Evolutionary conservation across 2,888 invertebrate species (phyloP), one percentile per base, ranked within the genome.

Genomic region (Ormyrus thymus): DNA sequence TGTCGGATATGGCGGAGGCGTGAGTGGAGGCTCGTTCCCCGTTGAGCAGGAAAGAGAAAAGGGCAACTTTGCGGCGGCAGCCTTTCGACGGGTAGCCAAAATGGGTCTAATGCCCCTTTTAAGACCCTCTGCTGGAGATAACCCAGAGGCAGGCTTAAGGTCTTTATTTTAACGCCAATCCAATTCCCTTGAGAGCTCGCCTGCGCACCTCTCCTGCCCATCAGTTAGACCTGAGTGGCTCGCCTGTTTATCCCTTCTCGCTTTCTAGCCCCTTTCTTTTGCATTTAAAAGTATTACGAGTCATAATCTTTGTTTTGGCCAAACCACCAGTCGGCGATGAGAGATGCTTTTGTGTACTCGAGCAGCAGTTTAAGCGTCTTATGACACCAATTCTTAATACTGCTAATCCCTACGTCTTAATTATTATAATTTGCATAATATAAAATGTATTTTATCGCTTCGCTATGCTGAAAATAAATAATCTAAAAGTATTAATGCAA

Each of bases 1-100:
- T 90, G 90, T 88, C 89, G 87, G 86, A 87, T 87, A 89, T 86
- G 86, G 88, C 86, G 86, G 85, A 87, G 87, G 86, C 87, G 88
- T 87, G 87, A 86, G 82, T 69, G 69, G 79, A 73, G 73, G 59
- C 76, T 73, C 72, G 73, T 72, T 71, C 66, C 15, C 7, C 15
- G 13, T 8, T 7, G 48, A 9, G 29, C 45, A 45, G n/a, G 53
- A 13, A 45, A 65, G 62, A 59, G 50, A 58, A 59, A 50, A 48
- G 64, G 64, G 64, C 50, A 65, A 65, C 50, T 7, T 10, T 48
- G 50, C 46, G 29, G 15, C 29, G 1, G n/a, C 81, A 83, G 78
- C 76, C 76, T 82, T 76, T 84, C 82, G 84, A 85, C 84, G 84
- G 84, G 85, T 86, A 85, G 83, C 85, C 85, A 85, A 87, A 87